phyloP scores from a whole-genome alignment of 64 coral and sea anemone genomes.

The Porites lutea region DNA sequence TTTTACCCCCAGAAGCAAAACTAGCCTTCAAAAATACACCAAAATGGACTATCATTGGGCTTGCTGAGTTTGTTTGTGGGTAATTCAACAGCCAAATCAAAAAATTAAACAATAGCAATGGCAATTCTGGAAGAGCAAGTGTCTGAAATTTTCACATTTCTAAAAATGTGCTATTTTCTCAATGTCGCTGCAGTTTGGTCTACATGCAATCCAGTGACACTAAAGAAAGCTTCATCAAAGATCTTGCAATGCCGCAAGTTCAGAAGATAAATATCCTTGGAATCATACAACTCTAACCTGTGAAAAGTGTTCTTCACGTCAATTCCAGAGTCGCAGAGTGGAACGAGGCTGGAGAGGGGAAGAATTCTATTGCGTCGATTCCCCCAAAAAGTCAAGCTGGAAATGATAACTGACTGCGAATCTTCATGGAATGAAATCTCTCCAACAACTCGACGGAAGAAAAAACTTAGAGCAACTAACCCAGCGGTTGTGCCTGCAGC shows the following conservation, averaged over 20 bases:
- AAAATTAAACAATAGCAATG: too few species aligned
- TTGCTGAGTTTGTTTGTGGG: too few species aligned
- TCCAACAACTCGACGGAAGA: slow-evolving; percentile 88
- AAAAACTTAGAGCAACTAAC: slow-evolving; percentile 82
- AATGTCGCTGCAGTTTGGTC: background rate
- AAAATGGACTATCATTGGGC: too few species aligned
- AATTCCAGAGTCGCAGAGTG: slow-evolving; percentile 77
- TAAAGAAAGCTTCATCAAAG: slow-evolving; percentile 33
- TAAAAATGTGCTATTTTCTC: background rate
- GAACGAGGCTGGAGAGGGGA: slow-evolving; percentile 37
- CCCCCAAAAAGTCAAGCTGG: slow-evolving; percentile 90
- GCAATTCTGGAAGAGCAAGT: too few species aligned
- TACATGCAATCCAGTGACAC: background rate
- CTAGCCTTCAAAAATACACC: too few species aligned
- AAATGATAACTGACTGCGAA: slow-evolving; percentile 69
- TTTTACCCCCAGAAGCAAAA: too few species aligned
- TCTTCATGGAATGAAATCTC: slow-evolving; percentile 59
- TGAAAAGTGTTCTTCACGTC: slow-evolving; percentile 77
- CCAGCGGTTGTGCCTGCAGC: slow-evolving; percentile 79
- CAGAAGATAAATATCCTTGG: slow-evolving; percentile 59
- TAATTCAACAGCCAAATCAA: too few species aligned
- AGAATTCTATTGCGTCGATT: slow-evolving; percentile 69
- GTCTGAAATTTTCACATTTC: too few species aligned
- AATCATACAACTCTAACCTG: slow-evolving; percentile 61
- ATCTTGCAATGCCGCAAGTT: slow-evolving; percentile 80